A percentile compares a stretch with the other conserved stretches of the same genome.
phyloP scores from a whole-genome alignment of 2,888 invertebrate genomes.

The Poecilobothrus nobilitatus region DNA sequence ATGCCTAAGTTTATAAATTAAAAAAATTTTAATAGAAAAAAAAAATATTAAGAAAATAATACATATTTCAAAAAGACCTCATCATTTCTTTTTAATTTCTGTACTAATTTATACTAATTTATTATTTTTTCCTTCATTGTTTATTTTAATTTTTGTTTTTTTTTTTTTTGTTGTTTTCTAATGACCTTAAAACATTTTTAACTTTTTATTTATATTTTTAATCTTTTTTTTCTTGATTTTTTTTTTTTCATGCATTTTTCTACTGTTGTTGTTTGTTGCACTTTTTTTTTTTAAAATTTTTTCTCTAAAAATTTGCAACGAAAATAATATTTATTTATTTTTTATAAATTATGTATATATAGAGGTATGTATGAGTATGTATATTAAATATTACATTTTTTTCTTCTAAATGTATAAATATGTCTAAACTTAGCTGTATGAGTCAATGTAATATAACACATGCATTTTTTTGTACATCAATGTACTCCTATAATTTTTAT shows the following conservation, averaged over 20 bases:
- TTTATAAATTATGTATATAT: not conserved
- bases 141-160: not conserved
- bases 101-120: not conserved
- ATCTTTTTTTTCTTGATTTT: too few species aligned
- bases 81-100: not conserved
- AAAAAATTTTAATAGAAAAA: too few species aligned
- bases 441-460: slow-evolving; percentile 4
- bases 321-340: slow-evolving; percentile 1
- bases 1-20: too few species aligned
- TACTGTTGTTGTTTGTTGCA: too few species aligned
- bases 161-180: not conserved
- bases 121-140: too few species aligned
- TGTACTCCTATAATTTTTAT: not conserved
- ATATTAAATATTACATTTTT: not conserved
- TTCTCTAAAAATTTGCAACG: not conserved
- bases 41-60: too few species aligned
- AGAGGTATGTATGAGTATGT: not conserved
- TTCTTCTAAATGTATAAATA: not conserved
- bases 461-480: not conserved
- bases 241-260: too few species aligned
- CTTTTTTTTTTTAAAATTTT: not conserved
- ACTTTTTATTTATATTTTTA: not conserved
- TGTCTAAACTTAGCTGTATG: not conserved
- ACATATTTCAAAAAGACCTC: too few species aligned
- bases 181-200: slow-evolving; percentile 4